phyloP scores from a whole-genome alignment of 2,888 invertebrate species.

The Eupithecia abbreviata region DNA sequence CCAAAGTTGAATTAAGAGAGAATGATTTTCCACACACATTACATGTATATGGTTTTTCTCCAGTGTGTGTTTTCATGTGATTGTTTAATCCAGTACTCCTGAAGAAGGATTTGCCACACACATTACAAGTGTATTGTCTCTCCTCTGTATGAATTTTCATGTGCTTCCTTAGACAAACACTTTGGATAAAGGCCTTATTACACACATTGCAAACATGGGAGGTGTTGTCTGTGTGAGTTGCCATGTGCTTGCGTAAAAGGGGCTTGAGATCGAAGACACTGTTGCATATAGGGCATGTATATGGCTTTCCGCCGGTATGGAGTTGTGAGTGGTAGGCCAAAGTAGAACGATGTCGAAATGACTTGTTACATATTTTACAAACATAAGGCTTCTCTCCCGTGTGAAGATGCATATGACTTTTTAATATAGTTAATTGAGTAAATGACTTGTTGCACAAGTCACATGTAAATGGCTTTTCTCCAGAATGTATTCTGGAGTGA shows the following conservation, averaged over 20 bases:
- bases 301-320: conserved; percentile 20
- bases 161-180: conserved; percentile 30
- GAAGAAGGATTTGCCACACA: conserved; percentile 26
- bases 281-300: conserved; percentile 25
- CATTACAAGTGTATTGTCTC: conserved; percentile 18
- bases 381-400: conserved; percentile 25
- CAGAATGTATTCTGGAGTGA: conserved; percentile 26
- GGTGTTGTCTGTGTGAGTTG: conserved; percentile 29
- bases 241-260: conserved; percentile 23
- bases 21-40: conserved; percentile 21
- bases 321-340: conserved; percentile 23
- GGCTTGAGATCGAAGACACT: conserved; percentile 24
- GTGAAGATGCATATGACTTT: conserved; percentile 24
- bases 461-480: conserved; percentile 21
- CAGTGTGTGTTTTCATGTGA: conserved; percentile 26
- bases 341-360: conserved; percentile 24
- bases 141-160: conserved; percentile 27
- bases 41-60: conserved; percentile 29
- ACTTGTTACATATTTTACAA: conserved; percentile 21
- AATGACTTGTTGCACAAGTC: conserved; percentile 27
- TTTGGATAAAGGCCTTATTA: conserved; percentile 30
- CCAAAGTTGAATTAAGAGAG: conserved; percentile 13
- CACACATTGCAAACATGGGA: conserved; percentile 33
- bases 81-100: conserved; percentile 20
- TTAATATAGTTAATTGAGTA: conserved; percentile 24